These are phyloP conservation scores for Oryzias celebensis DNA, from an alignment of 2,113 vertebrate genomes.

Conservation along the genomic window DNA sequence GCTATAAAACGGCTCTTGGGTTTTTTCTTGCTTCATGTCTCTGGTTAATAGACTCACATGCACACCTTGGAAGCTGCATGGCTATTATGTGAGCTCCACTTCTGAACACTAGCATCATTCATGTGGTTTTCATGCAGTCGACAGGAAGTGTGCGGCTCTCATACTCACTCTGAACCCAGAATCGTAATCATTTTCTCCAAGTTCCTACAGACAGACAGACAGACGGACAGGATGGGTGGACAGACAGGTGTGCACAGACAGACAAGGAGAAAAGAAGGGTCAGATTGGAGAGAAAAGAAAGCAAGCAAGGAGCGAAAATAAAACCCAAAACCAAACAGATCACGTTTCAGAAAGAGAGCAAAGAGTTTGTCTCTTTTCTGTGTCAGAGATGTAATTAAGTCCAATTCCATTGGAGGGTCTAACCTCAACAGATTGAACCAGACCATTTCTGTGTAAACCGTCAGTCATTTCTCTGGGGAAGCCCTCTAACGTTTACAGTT, in stretches of 20 bases:
- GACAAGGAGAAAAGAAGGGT: constrained; percentile 40
- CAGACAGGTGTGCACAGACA: constrained; percentile 46
- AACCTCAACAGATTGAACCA: too few relatives aligned
- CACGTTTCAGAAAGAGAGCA: not conserved
- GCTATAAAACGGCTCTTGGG: too few relatives aligned
- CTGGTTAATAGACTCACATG: too few relatives aligned
- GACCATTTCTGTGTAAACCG: too few relatives aligned
- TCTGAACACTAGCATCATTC: not conserved
- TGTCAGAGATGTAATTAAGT: too few relatives aligned
- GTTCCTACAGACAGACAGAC: constrained; percentile 64
- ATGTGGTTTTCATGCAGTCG: constrained; percentile 21
- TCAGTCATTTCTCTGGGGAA: too few relatives aligned
- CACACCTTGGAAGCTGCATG: not conserved
- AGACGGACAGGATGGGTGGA: constrained; percentile 44
- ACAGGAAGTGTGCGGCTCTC: constrained; percentile 26
- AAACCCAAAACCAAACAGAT: constrained; percentile 10
- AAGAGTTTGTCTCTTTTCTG: too few relatives aligned
- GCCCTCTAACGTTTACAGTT: too few relatives aligned
- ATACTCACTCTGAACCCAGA: constrained; percentile 78
- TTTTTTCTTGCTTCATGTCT: too few relatives aligned
- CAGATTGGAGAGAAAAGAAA: constrained; percentile 29
- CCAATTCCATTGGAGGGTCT: too few relatives aligned
- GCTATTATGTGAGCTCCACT: too few relatives aligned
- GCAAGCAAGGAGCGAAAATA: constrained; percentile 15
- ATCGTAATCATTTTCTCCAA: constrained; percentile 66